These are phyloP conservation scores for Tenthredo livida DNA, from an alignment of 2,888 invertebrate species.

Conservation along the genomic window DNA sequence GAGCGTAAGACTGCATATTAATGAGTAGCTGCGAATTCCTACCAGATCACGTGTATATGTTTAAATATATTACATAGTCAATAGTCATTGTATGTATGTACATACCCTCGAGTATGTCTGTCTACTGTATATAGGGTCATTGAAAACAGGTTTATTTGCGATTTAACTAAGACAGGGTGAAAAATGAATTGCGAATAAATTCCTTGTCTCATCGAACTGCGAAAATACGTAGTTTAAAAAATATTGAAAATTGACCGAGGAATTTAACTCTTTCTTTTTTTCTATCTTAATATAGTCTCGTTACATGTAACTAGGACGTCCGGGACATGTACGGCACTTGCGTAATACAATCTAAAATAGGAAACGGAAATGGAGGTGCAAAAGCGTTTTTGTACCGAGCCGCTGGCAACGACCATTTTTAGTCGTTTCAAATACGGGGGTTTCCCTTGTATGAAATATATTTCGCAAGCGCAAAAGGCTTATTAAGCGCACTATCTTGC, in stretches of 20 bases:
- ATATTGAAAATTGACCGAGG: not conserved
- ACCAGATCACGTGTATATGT: slow-evolving; percentile 4
- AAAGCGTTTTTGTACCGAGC: not conserved
- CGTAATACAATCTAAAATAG: not conserved
- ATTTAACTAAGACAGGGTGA: not conserved
- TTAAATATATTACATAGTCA: not conserved
- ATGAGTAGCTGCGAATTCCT: slow-evolving; percentile 22
- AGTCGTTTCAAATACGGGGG: not conserved
- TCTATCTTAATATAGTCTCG: not conserved
- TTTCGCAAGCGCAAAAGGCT: slow-evolving; percentile 17
- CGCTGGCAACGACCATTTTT: not conserved
- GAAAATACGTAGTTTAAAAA: not conserved
- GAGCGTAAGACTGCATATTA: slow-evolving; percentile 34
- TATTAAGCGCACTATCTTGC: not conserved
- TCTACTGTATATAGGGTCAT: slow-evolving; percentile 2
- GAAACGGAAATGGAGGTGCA: slow-evolving; percentile 19
- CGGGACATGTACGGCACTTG: not conserved
- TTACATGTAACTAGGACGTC: not conserved
- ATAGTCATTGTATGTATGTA: not conserved
- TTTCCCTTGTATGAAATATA: slow-evolving; percentile 1
- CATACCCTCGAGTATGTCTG: not conserved
- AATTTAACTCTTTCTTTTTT: not conserved
- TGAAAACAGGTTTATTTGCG: slow-evolving; percentile 15
- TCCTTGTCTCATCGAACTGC: slow-evolving; percentile 7
- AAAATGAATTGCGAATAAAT: not conserved